Evolutionary conservation across 30 jellyfish, hydroid and myxozoan genomes (phyloP).

Genomic region (Clytia hemisphaerica): DNA sequence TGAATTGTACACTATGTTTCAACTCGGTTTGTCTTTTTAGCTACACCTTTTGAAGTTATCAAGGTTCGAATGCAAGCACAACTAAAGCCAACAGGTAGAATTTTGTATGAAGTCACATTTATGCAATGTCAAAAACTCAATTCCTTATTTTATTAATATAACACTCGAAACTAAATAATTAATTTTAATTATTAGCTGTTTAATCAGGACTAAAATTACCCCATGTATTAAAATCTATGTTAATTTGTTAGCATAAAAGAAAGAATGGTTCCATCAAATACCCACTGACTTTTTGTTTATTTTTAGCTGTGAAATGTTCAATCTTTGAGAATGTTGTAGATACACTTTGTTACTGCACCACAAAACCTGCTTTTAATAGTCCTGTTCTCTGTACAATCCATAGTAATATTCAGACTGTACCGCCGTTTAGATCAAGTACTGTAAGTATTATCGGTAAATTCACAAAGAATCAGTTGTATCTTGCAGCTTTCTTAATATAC

Average conservation of each 20-base stretch:
- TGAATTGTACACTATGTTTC: neutral
- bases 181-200: neutral
- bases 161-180: neutral
- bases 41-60: constrained; percentile 98
- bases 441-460: constrained; percentile 26
- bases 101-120: neutral
- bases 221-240: too few species aligned
- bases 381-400: constrained; percentile 47
- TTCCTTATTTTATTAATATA: too few species aligned
- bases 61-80: constrained; percentile 97
- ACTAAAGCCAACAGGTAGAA: constrained; percentile 61
- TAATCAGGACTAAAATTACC: too few species aligned
- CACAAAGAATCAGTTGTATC: neutral
- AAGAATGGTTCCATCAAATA: too few species aligned
- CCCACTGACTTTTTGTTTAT: neutral
- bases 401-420: constrained; percentile 54
- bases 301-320: constrained; percentile 37
- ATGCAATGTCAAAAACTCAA: neutral
- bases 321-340: constrained; percentile 54
- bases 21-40: constrained; percentile 26
- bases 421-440: constrained; percentile 62
- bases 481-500: too few species aligned
- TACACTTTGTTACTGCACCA: constrained; percentile 70
- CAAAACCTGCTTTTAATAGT: constrained; percentile 38
- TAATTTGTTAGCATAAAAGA: too few species aligned